Conservation (phyloP, 2,797 vertebrate genomes). For the Alfaro cultratus region DNA sequence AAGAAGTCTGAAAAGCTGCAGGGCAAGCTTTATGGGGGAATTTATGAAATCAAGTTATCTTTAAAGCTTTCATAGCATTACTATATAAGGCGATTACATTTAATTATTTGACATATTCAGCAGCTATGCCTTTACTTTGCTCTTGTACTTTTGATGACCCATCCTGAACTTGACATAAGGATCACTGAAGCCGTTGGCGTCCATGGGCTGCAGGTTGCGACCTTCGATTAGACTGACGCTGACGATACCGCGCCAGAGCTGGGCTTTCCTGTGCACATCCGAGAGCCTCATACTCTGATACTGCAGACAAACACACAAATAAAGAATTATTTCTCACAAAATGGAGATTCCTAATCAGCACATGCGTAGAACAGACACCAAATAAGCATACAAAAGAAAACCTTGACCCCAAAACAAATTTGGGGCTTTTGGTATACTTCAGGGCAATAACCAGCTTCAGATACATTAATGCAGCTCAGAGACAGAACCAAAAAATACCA, state of each 20-base stretch:
- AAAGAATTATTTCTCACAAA: conserved; percentile 26
- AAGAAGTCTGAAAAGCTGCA: background rate
- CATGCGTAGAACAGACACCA: conserved; percentile 9
- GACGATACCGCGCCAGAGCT: conserved; percentile 97
- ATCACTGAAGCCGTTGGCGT: conserved; percentile 92
- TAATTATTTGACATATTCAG: background rate
- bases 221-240: conserved; percentile 95
- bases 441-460: conserved; percentile 17
- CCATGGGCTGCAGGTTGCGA: conserved; percentile 91
- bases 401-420: conserved; percentile 8
- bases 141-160: conserved; percentile 97
- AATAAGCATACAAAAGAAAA: conserved; percentile 18
- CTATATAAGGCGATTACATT: background rate
- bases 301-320: conserved; percentile 73
- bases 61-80: background rate
- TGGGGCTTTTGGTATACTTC: conserved; percentile 11
- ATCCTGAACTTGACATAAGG: conserved; percentile 95
- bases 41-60: background rate
- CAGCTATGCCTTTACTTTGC: conserved; percentile 84
- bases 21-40: background rate
- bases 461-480: conserved; percentile 3
- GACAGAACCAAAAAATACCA: conserved; percentile 39
- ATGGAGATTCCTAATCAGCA: conserved; percentile 10
- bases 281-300: conserved; percentile 92
- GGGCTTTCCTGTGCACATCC: conserved; percentile 91